Evolutionary conservation across 2,797 vertebrate genomes (phyloP), one percentile per base, ranked within the genome.

Genomic region (Pseudocheirus occidentalis): DNA sequence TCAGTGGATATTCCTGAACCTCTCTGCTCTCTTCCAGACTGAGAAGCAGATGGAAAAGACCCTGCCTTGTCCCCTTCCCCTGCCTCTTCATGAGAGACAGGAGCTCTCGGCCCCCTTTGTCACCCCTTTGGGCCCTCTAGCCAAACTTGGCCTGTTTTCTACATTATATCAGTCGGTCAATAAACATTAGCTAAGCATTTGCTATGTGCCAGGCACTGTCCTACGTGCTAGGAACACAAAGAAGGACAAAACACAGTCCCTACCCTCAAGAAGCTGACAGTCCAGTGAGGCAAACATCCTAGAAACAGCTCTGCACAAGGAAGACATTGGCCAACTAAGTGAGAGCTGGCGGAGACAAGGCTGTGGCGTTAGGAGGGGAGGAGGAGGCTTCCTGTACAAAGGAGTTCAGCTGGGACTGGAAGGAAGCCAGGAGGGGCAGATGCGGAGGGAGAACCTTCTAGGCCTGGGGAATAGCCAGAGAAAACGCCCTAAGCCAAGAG

Each of bases 351-450:
- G 40, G 18, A 21, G n/a, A 24, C 18, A 24, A 40, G 18, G n/a
- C 5, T 0, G 6, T 21, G 3, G 66, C 66, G 9, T 1, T 40
- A 9, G 18, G n/a, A 40, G 2, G n/a, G 66, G n/a, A 0, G n/a
- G n/a, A 34, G 66, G 21, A 73, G n/a, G 66, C n/a, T 40, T 40
- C 66, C 66, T 73, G n/a, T 40, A 9, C 10, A 16, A 0, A 66
- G 16, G 34, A 18, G n/a, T 40, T 7, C 62, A 40, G 18, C 66
- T 9, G 66, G 18, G 4, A 73, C n/a, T 10, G 2, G 18, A 40
- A 40, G 18, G 6, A 73, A 9, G n/a, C 16, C 5, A 21, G 12
- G 66, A 73, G 66, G 18, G 5, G 6, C 66, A 73, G 18, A 40
- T 40, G 66, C 6, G 5, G 1, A 73, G 66, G n/a, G 28, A 73